Evolutionary conservation across 2,888 invertebrate species (phyloP).

Genomic region (Gnatocerus cornutus): DNA sequence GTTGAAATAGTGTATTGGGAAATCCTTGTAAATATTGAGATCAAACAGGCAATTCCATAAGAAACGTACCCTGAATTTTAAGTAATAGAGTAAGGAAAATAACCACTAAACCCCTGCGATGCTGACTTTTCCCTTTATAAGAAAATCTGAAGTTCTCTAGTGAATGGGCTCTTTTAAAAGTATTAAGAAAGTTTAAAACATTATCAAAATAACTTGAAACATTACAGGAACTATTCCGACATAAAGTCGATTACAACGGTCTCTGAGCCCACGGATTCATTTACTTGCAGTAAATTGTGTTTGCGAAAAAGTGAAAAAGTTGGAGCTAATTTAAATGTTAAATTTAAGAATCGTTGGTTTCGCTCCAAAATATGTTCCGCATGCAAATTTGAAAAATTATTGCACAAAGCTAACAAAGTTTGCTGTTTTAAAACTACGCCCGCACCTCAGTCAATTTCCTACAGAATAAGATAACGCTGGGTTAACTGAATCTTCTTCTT

Average conservation of each 20-base stretch:
- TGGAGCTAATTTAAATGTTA: constrained; percentile 15
- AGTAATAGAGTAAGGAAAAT: constrained; percentile 31
- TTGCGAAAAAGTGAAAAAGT: neutral
- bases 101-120: constrained; percentile 10
- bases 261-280: neutral
- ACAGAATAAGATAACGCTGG: constrained; percentile 1
- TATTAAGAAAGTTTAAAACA: constrained; percentile 12
- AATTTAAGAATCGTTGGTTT: constrained; percentile 7
- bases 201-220: neutral
- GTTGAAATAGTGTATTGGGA: constrained; percentile 31
- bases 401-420: constrained; percentile 13
- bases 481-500: constrained; percentile 35
- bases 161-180: constrained; percentile 18
- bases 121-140: constrained; percentile 18
- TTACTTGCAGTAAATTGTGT: neutral
- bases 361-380: constrained; percentile 7
- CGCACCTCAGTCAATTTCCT: constrained; percentile 8
- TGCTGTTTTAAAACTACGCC: constrained; percentile 8
- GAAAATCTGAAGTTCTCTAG: constrained; percentile 6
- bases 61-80: constrained; percentile 34
- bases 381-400: constrained; percentile 24
- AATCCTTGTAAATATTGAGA: constrained; percentile 42
- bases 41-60: constrained; percentile 40
- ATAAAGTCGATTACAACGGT: neutral
- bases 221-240: neutral